phyloP scores from a whole-genome alignment of 2,888 invertebrate genomes.

The Cerastis leucographa region DNA sequence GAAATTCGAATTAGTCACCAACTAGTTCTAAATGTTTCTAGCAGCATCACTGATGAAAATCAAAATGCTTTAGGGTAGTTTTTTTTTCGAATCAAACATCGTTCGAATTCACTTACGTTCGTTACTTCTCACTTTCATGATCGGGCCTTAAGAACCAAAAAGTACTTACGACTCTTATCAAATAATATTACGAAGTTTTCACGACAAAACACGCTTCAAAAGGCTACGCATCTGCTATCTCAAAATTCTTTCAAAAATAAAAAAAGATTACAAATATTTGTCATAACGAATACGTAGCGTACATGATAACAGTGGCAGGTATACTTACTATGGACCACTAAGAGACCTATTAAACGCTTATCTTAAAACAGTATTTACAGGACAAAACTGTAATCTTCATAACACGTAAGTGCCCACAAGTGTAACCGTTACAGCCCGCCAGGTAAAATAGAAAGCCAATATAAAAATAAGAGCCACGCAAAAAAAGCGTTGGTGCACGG shows the following conservation, averaged over 20 bases:
- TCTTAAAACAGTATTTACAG: constrained; percentile 9
- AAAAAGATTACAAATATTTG: neutral
- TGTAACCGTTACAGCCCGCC: neutral
- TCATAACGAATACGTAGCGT: neutral
- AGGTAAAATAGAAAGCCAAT: constrained; percentile 5
- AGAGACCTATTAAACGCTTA: neutral
- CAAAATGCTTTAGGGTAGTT: neutral
- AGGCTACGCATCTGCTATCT: neutral
- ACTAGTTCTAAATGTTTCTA: neutral
- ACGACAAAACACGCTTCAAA: neutral
- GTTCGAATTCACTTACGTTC: neutral
- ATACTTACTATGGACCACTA: neutral
- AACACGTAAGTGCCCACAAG: neutral
- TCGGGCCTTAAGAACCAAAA: neutral
- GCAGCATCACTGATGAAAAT: neutral
- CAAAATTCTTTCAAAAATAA: neutral
- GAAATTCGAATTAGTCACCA: neutral
- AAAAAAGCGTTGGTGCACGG: neutral
- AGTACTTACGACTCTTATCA: neutral
- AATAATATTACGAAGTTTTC: no score
- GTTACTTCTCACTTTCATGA: neutral
- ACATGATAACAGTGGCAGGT: neutral
- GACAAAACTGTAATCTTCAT: neutral
- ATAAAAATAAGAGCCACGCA: neutral
- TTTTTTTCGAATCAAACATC: neutral